Conservation (phyloP, 2,113 vertebrate genomes). For the Nanorana parkeri region DNA sequence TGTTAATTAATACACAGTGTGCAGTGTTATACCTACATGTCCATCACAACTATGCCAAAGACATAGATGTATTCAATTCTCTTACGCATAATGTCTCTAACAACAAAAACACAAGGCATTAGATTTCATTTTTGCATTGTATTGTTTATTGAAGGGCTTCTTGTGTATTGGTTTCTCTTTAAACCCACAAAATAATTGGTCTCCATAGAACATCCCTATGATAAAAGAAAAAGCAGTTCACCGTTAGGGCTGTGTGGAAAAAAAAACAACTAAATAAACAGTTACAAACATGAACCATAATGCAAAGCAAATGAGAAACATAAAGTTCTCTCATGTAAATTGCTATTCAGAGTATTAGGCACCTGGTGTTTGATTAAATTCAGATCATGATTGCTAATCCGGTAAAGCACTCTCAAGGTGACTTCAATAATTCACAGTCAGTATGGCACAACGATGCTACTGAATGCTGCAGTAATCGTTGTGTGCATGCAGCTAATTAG, state of each 20-base stretch:
- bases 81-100: not conserved
- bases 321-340: slow-evolving; percentile 58
- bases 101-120: not conserved
- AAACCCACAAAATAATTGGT: not conserved
- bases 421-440: slow-evolving; percentile 59
- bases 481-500: slow-evolving; percentile 58
- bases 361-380: slow-evolving; percentile 59
- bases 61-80: not conserved
- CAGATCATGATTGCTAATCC: slow-evolving; percentile 57
- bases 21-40: not conserved
- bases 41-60: not conserved
- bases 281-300: slow-evolving; percentile 48
- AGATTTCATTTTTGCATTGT: not conserved
- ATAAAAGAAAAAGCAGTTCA: slow-evolving; percentile 11
- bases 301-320: slow-evolving; percentile 56
- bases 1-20: not conserved
- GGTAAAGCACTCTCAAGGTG: slow-evolving; percentile 57
- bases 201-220: not conserved
- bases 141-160: not conserved
- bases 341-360: slow-evolving; percentile 56
- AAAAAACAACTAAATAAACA: slow-evolving; percentile 42
- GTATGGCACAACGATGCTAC: slow-evolving; percentile 56
- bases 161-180: not conserved
- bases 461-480: slow-evolving; percentile 56
- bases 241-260: not conserved